Evolutionary conservation across 2,797 vertebrate genomes (phyloP).

Genomic region (Danio tinwini): DNA sequence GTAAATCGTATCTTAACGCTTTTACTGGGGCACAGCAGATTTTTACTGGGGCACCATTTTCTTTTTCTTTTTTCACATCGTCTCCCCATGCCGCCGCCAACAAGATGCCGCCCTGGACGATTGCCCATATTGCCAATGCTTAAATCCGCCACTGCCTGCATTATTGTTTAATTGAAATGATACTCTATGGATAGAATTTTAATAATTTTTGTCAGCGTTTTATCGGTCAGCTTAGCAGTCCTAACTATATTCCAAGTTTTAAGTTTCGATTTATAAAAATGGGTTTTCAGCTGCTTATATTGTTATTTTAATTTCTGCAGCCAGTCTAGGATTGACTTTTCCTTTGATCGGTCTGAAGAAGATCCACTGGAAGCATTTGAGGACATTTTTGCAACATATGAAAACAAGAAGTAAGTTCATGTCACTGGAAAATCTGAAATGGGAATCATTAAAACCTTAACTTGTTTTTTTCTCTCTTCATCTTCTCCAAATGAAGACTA

Average conservation of each 20-base stretch:
- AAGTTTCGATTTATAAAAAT: background rate
- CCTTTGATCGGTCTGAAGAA: slow-evolving; percentile 92
- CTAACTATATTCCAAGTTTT: background rate
- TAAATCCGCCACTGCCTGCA: too few species aligned
- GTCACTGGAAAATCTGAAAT: background rate
- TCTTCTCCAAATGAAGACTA: slow-evolving; percentile 16
- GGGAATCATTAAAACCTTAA: background rate
- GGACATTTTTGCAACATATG: slow-evolving; percentile 90
- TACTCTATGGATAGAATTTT: too few species aligned
- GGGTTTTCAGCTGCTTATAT: background rate
- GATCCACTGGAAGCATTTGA: slow-evolving; percentile 88
- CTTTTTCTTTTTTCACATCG: too few species aligned
- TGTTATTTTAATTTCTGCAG: slow-evolving; percentile 70
- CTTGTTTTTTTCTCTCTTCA: background rate
- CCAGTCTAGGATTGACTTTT: slow-evolving; percentile 87
- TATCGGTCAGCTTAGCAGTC: too few species aligned
- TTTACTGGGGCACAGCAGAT: too few species aligned
- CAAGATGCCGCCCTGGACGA: too few species aligned
- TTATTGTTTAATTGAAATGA: too few species aligned
- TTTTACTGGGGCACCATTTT: too few species aligned
- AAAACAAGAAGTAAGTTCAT: slow-evolving; percentile 89
- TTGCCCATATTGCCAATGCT: too few species aligned
- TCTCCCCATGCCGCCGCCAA: too few species aligned
- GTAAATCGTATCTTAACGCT: too few species aligned
- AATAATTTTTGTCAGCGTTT: background rate